Base-by-base conservation (phyloP, 2,888 invertebrate species). In the Temnothorax unifasciatus region DNA sequence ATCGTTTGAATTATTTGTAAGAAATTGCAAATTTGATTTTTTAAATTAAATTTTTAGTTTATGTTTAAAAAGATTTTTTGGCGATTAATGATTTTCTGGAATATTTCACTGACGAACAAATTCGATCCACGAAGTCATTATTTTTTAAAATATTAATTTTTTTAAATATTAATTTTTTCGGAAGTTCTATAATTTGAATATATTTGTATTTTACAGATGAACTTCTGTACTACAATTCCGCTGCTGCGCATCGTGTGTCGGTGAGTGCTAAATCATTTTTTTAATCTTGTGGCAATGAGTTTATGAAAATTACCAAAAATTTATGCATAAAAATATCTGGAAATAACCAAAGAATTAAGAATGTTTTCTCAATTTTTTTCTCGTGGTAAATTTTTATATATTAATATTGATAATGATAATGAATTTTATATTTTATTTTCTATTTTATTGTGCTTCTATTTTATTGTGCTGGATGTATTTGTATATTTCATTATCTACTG, bases 131-230 rank as follows among this genome's bases (percentile, higher is more conserved):
- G 6, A 18, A 59, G 29, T 29, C 11, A 2, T 59, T 59, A 59
- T 61, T 47, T 50, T 18, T 18, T 50, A 6, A 5, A 34, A 50
- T 50, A 50, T 50, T 18, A 18, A 18, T 50, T 61, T 3, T 38
- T 8, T 38, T 3, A 50, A 18, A 50, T 50, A 50, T 50, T 18
- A 50, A 4, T 18, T 34, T 11, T 61, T 34, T 61, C 34, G 9
- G 1, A 2, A 2, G 18, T 61, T 61, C 0, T 61, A 18, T 61
- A 61, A 61, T 61, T 34, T 61, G 61, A 0, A 11, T n/a, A 61
- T 34, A 34, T 34, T 61, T 61, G 9, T n/a, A n/a, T 61, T 61
- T 61, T 61, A 61, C 34, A 61, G 61, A 34, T 38, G 5, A 61
- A 34, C 61, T 18, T 61, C 4, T 61, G 61, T 34, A 11, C n/a